These are phyloP conservation scores for Archaeoteleia sp. DNA, from an alignment of 2,888 invertebrate species.

Conservation along the genomic window DNA sequence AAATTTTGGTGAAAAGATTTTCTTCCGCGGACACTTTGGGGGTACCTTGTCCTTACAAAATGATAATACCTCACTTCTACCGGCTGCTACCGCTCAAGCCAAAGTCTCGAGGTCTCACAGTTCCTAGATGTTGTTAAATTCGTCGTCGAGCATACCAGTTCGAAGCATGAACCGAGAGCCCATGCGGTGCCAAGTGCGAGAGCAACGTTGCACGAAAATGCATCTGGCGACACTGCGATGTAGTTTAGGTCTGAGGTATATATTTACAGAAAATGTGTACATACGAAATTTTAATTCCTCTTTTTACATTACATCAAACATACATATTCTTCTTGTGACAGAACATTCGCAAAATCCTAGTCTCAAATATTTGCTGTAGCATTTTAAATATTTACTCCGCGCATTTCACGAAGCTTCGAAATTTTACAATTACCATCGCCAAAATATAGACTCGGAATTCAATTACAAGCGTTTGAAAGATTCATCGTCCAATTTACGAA, in stretches of 20 bases:
- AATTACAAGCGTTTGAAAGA: too few relatives aligned
- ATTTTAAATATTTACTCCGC: too few relatives aligned
- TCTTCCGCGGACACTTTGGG: conserved; percentile 6
- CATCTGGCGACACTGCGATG: conserved; percentile 27
- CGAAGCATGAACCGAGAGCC: conserved; percentile 25
- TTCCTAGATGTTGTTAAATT: conserved; percentile 37
- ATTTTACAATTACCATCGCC: too few relatives aligned
- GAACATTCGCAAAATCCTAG: too few relatives aligned
- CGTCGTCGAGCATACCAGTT: conserved; percentile 32
- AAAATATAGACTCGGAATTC: too few relatives aligned
- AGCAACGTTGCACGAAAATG: conserved; percentile 23
- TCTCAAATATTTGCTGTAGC: too few relatives aligned
- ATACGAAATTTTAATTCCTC: background rate
- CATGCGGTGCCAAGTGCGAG: conserved; percentile 28
- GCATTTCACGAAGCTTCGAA: too few relatives aligned
- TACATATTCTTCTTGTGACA: too few relatives aligned
- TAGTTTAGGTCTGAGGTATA: conserved; percentile 11
- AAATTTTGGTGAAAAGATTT: conserved; percentile 15
- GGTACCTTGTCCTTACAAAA: conserved; percentile 18
- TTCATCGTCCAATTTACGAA: too few relatives aligned
- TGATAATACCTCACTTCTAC: conserved; percentile 18
- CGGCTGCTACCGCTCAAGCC: conserved; percentile 31
- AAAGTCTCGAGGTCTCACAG: conserved; percentile 33
- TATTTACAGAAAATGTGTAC: conserved; percentile 1
- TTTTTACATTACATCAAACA: too few relatives aligned